Evolutionary conservation across 2,797 vertebrate genomes (phyloP), one percentile per base, ranked within the genome.

Genomic region (Denticeps clupeoides): DNA sequence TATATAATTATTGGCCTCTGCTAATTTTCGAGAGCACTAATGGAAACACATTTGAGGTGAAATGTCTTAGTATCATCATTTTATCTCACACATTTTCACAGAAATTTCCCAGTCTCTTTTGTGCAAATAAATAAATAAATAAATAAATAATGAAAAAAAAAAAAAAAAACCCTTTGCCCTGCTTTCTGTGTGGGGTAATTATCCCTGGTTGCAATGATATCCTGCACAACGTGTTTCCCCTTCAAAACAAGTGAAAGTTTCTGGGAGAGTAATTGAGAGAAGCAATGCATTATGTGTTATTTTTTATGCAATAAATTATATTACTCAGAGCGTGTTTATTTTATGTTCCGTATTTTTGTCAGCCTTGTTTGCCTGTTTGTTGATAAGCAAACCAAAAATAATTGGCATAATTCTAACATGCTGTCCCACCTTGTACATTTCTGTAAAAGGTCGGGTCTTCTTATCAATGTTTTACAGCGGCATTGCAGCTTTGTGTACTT

Each of bases 11-110:
- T 53, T 51, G 51, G 42, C 52, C 62, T 53, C 49, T 53, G 51
- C 56, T 68, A 54, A 58, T 65, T 65, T 62, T 51, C 53, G 55
- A 50, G 45, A 53, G 6, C 53, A 49, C 54, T 62, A 64, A 64
- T 62, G 65, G 62, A 68, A 64, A 33, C 49, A 49, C 56, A 55
- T 48, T 49, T 42, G 29, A 52, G 56, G 62, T 62, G 59, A 62
- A 62, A 68, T 59, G 53, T 58, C 53, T 62, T 59, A 41, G 51
- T 55, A 45, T 49, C 50, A 49, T 53, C 46, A 44, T 63, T 59
- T 67, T 51, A 58, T 26, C 27, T 33, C 49, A 32, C 40, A 48
- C 59, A 55, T 51, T 64, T 57, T 54, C 32, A 54, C 37, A 22
- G 43, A 38, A 33, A 45, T 62, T 53, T 54, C 51, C 38, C 50